Percentiles rank a stretch among this genome's conserved stretches.
These are phyloP conservation scores for Typhlomys cinereus DNA, from an alignment of 2,113 vertebrate genomes.

Conservation along the genomic window DNA sequence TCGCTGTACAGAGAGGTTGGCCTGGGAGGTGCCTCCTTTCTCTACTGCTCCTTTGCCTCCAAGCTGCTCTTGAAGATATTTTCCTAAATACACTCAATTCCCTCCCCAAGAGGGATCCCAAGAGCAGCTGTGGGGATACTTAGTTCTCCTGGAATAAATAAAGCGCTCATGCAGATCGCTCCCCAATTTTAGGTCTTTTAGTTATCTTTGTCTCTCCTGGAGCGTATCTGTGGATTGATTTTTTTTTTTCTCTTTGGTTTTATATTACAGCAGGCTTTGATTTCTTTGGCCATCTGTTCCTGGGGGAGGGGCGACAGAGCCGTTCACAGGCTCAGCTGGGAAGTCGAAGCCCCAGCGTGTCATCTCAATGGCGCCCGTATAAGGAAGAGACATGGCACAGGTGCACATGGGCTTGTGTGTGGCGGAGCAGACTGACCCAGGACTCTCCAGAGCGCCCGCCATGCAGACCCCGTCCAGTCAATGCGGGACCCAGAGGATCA, in stretches of 20 bases:
- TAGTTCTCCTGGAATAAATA: not conserved
- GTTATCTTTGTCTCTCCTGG: not conserved
- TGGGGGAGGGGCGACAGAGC: not conserved
- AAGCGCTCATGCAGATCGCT: not conserved
- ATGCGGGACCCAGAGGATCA: not conserved
- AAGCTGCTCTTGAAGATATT: conserved; percentile 5
- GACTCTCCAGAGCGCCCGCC: no score
- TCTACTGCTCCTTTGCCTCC: not conserved
- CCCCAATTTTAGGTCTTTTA: not conserved
- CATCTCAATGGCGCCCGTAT: no score
- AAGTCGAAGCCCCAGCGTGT: not conserved
- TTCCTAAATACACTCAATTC: conserved; percentile 1
- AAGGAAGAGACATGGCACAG: not conserved
- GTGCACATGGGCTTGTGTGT: not conserved
- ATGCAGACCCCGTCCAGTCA: no score
- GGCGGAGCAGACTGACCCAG: not conserved
- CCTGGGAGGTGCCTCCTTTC: not conserved
- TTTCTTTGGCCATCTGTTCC: not conserved
- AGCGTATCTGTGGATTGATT: not conserved
- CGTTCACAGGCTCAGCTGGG: not conserved
- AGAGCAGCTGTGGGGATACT: not conserved
- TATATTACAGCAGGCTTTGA: not conserved
- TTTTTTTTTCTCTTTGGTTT: conserved; percentile 41
- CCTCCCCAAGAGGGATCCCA: not conserved
- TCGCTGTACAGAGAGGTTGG: not conserved